A percentile compares a stretch with the other conserved stretches of the same genome.
phyloP scores from a whole-genome alignment of 1,140 invertebrate species.

The Tigriopus japonicus region DNA sequence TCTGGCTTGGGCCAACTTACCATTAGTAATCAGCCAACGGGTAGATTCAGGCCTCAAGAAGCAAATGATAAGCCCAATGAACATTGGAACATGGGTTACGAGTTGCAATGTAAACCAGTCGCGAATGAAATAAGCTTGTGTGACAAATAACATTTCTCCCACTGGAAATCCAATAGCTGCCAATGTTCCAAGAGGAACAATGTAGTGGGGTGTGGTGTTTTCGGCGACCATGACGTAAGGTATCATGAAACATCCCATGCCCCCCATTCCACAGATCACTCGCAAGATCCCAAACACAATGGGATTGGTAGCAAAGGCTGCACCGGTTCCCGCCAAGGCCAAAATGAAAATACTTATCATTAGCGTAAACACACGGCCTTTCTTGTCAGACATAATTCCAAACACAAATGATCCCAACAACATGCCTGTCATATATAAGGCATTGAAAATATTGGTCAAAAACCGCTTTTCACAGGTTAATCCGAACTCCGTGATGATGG shows the following conservation, averaged over 20 bases:
- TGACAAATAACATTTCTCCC: not conserved
- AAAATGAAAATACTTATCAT: not conserved
- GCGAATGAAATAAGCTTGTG: not conserved
- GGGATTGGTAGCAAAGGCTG: not conserved
- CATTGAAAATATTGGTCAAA: not conserved
- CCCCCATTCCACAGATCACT: not conserved
- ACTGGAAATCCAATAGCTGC: not conserved
- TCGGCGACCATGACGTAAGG: not conserved
- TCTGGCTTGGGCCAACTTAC: constrained; percentile 23
- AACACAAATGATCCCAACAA: not conserved
- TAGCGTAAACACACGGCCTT: not conserved
- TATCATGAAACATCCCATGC: constrained; percentile 1
- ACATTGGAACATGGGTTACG: not conserved
- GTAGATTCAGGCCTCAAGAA: constrained; percentile 27
- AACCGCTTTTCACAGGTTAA: not conserved
- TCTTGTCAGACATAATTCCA: not conserved
- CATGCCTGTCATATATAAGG: not conserved
- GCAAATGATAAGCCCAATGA: not conserved
- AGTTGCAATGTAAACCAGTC: not conserved
- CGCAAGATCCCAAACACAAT: not conserved
- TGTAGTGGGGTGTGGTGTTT: not conserved
- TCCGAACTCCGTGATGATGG: not conserved
- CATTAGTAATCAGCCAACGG: constrained; percentile 26
- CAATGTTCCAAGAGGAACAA: not conserved
- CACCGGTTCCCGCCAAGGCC: not conserved